phyloP scores from a whole-genome alignment of 2,113 vertebrate genomes.

The Odocoileus hemionus region DNA sequence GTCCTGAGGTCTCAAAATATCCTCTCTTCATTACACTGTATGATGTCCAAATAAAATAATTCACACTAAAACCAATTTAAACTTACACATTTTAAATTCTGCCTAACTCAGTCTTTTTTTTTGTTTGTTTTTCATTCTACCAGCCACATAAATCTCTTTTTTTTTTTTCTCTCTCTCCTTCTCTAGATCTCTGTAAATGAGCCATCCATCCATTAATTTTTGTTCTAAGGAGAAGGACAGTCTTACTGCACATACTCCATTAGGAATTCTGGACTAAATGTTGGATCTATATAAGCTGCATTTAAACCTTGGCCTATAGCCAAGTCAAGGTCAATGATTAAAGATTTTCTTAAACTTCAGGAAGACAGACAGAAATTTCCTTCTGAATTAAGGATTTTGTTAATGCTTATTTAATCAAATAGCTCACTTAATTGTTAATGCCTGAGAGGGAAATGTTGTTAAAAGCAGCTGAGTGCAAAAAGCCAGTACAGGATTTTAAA shows the following conservation, averaged over 20 bases:
- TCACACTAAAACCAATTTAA: not conserved
- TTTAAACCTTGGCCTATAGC: not conserved
- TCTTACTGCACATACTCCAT: not conserved
- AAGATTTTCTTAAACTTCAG: conserved; percentile 13
- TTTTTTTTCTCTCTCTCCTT: not conserved
- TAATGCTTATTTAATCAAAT: conserved; percentile 12
- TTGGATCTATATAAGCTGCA: not conserved
- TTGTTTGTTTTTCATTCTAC: not conserved
- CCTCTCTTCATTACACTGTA: not conserved
- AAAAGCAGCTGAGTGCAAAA: not conserved
- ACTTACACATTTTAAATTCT: not conserved
- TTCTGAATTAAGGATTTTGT: not conserved
- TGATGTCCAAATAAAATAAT: not conserved
- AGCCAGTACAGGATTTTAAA: not conserved
- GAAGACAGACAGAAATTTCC: not conserved
- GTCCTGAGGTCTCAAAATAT: not conserved
- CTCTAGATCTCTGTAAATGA: not conserved
- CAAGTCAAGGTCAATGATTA: not conserved
- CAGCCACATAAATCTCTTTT: not conserved
- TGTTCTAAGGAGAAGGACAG: not conserved
- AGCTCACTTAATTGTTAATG: not conserved
- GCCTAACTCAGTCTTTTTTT: not conserved
- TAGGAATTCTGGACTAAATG: not conserved
- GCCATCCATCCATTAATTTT: not conserved
- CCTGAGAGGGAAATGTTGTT: not conserved